Evolutionary conservation across 1,140 invertebrate genomes (phyloP).

Genomic region (Sinonovacula constricta): DNA sequence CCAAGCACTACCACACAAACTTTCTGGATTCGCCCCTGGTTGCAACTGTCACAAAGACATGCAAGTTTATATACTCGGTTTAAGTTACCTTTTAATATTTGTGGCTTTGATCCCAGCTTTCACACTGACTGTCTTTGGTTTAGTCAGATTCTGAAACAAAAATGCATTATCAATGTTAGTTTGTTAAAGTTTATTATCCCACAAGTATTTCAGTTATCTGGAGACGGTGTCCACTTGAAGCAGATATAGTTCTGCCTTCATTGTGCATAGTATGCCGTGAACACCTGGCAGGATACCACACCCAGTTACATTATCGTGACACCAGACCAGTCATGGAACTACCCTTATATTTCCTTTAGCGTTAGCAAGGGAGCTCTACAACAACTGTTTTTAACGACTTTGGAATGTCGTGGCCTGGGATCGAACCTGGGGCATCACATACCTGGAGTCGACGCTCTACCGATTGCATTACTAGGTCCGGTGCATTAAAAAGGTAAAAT

Average conservation of each 20-base stretch:
- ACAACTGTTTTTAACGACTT: no score
- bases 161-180: background rate
- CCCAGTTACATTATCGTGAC: no score
- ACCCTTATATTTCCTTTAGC: no score
- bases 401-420: no score
- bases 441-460: no score
- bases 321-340: no score
- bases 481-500: no score
- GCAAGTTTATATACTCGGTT: background rate
- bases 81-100: constrained; percentile 22
- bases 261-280: background rate
- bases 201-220: background rate
- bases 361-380: no score
- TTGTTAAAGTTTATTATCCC: background rate
- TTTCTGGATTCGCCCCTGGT: background rate
- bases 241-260: background rate
- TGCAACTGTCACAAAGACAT: background rate
- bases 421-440: no score
- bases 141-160: constrained; percentile 14
- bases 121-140: constrained; percentile 45
- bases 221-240: background rate
- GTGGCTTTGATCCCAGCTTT: constrained; percentile 34
- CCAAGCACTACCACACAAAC: background rate
- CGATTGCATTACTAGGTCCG: no score
- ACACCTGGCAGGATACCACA: background rate